Evolutionary conservation across 1,140 invertebrate species (phyloP), one percentile per base, ranked within the genome.

Genomic region (Drosophila repletoides): DNA sequence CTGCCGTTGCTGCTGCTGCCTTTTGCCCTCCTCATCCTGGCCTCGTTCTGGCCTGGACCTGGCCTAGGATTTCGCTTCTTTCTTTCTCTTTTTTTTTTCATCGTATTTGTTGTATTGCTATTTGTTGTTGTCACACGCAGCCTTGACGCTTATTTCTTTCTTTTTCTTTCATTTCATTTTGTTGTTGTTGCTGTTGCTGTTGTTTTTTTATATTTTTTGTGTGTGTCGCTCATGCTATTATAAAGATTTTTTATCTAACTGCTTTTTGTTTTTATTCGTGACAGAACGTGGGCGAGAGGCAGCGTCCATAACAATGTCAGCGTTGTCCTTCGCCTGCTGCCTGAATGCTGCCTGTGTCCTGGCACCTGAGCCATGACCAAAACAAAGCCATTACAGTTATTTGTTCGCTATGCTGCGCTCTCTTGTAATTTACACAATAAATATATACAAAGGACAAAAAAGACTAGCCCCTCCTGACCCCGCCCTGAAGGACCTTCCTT

Each of bases 321-420:
- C 65, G 43, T 6, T 69, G 71, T 79, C 74, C 79, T 74, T 74
- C 60, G 70, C 55, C 48, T 52, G 26, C 43, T 67, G 55, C 74
- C 66, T 77, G n/a, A n/a, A n/a, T n/a, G n/a, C n/a, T n/a, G n/a
- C n/a, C n/a, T 56, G 68, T 58, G 53, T 52, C 36, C 56, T 80
- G 66, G 74, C 80, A 84, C 80, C 80, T 84, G 79, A 83, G 73
- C 73, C 79, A 73, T 83, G 70, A 60, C 66, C 79, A 84, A 84
- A 84, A 84, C 79, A 84, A 84, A 84, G 80, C 79, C 80, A 84
- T 84, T 84, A 84, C 79, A 67, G 60, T 84, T 84, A 86, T 84
- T 84, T 84, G 74, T 84, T 77, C 75, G 72, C 74, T 73, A 84
- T 84, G 77, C 59, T 70, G 72, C 79, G 73, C 79, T 83, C 58